phyloP scores from a whole-genome alignment of 2,888 invertebrate species.

The Monopis laevigella region DNA sequence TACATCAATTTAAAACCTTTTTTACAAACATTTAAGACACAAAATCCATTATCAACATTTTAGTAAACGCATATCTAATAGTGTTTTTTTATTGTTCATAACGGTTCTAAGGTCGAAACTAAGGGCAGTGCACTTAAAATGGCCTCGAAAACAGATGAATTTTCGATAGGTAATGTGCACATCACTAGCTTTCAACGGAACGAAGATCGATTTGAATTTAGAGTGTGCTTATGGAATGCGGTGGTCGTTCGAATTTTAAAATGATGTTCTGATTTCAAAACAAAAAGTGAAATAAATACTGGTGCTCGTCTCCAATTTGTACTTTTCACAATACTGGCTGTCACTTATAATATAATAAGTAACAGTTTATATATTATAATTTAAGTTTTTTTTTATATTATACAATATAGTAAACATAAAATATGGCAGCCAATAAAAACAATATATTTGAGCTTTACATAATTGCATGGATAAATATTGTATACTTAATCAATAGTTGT shows the following conservation, averaged over 20 bases:
- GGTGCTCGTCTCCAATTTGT: no score
- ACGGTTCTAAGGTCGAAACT: slow-evolving; percentile 1
- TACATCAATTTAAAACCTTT: background rate
- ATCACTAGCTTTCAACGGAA: slow-evolving; percentile 30
- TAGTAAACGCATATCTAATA: background rate
- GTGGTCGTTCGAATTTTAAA: slow-evolving; percentile 4
- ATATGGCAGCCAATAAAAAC: no score
- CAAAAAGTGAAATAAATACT: no score
- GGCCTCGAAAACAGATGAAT: background rate
- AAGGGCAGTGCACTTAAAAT: slow-evolving; percentile 9
- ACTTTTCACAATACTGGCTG: no score
- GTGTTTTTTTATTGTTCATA: background rate
- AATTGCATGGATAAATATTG: no score
- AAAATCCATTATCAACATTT: background rate
- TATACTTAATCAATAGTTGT: no score
- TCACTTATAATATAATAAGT: no score
- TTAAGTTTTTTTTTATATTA: no score
- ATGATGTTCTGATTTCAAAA: slow-evolving; percentile 6
- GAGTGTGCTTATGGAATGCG: slow-evolving; percentile 8
- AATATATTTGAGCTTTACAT: no score
- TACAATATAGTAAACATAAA: no score
- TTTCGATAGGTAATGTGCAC: slow-evolving; percentile 40
- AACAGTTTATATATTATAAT: no score
- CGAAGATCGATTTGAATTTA: slow-evolving; percentile 9
- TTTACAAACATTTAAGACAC: background rate